These are phyloP conservation scores for Trichonephila inaurata DNA, from an alignment of 1,140 invertebrate species.

Conservation along the genomic window DNA sequence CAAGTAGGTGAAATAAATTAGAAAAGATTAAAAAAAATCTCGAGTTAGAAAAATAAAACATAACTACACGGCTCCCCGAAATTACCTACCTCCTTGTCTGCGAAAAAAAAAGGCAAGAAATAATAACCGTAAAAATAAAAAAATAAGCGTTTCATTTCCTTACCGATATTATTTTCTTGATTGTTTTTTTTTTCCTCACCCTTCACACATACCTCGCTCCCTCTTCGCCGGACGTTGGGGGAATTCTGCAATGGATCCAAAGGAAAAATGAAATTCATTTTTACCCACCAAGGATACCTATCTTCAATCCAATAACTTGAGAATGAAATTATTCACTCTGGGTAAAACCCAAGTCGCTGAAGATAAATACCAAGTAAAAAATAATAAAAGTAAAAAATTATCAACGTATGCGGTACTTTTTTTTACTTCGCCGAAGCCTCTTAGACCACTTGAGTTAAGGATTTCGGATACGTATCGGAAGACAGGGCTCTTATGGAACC, in stretches of 20 bases:
- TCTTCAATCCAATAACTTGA: constrained; percentile 62
- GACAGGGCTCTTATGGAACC: constrained; percentile 14
- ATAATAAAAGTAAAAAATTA: constrained; percentile 20
- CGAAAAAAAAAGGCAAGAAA: constrained; percentile 12
- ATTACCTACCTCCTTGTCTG: constrained; percentile 39
- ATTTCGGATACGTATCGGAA: constrained; percentile 18
- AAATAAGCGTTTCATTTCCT: constrained; percentile 55
- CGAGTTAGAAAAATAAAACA: neutral
- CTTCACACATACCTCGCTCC: no score
- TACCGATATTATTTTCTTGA: constrained; percentile 59
- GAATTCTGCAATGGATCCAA: constrained; percentile 48
- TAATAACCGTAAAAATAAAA: constrained; percentile 39
- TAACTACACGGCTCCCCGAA: constrained; percentile 17
- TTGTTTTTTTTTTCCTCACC: neutral
- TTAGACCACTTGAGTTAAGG: constrained; percentile 33
- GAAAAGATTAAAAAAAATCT: neutral
- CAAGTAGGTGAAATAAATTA: constrained; percentile 61
- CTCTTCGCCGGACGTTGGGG: constrained; percentile 5
- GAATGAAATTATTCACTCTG: constrained; percentile 55
- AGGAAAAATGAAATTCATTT: constrained; percentile 70
- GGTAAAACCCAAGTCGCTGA: neutral
- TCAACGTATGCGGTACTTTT: neutral
- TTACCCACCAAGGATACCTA: constrained; percentile 43
- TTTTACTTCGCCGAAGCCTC: neutral
- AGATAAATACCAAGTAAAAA: constrained; percentile 49